phyloP scores from a whole-genome alignment of 1,140 invertebrate species.

The Watersipora subatra region DNA sequence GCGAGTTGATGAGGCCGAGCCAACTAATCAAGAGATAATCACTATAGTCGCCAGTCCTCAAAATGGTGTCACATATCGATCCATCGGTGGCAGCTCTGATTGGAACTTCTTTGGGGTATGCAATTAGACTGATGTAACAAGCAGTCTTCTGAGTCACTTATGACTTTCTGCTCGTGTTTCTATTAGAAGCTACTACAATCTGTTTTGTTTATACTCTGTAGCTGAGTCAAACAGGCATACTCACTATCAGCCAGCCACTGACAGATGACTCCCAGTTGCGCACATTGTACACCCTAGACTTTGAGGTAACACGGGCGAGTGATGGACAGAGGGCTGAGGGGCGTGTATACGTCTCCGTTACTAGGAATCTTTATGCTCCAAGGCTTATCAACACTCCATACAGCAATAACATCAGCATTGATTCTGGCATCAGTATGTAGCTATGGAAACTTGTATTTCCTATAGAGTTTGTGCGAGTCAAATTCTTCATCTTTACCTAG shows the following conservation, averaged over 20 bases:
- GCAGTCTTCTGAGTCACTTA: no score
- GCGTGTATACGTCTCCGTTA: conserved; percentile 16
- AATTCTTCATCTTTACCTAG: no score
- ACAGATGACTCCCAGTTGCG: not conserved
- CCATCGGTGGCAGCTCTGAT: not conserved
- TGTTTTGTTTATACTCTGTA: not conserved
- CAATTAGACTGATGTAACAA: no score
- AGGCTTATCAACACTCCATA: conserved; percentile 17
- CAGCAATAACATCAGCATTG: conserved; percentile 11
- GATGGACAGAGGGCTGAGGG: not conserved
- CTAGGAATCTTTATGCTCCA: conserved; percentile 17
- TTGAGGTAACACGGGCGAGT: not conserved
- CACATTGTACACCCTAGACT: not conserved
- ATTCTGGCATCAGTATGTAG: conserved; percentile 2
- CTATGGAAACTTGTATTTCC: no score
- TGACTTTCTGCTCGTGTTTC: no score
- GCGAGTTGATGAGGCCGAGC: not conserved
- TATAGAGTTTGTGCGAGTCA: no score
- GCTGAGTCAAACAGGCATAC: no score
- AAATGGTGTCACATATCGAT: not conserved
- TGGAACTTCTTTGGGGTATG: not conserved
- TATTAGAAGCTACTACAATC: no score
- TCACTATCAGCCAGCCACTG: not conserved
- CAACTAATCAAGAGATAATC: not conserved
- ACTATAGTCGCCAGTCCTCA: not conserved